Percentiles rank a stretch among this genome's conserved stretches.
Conservation (phyloP, 2,797 vertebrate genomes). For the Enteromius thamalakanensis region DNA sequence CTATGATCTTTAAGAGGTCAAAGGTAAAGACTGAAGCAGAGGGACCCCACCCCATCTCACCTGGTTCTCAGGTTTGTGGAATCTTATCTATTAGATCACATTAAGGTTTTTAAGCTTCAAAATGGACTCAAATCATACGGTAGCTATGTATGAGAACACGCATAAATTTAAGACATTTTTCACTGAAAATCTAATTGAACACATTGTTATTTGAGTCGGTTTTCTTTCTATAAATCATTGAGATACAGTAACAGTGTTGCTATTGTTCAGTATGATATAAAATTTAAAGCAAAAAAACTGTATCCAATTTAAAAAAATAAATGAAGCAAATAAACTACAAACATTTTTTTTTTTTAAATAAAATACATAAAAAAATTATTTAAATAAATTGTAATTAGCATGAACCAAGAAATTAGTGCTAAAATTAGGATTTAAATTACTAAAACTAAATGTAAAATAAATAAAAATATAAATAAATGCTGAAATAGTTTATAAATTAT, state of each 20-base stretch:
- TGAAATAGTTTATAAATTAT: background rate
- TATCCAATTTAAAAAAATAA: background rate
- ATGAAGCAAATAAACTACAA: background rate
- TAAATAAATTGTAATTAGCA: background rate
- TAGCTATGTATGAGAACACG: background rate
- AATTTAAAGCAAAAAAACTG: background rate
- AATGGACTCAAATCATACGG: background rate
- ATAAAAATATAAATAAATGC: background rate
- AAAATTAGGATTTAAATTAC: background rate
- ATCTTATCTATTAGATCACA: background rate
- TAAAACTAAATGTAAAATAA: background rate
- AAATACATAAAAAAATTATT: background rate
- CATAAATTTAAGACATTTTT: background rate
- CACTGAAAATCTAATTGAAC: background rate
- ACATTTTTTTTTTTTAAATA: background rate
- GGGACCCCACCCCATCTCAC: conserved; percentile 81
- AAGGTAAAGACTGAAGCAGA: conserved; percentile 88
- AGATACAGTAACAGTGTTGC: background rate
- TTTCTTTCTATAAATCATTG: background rate
- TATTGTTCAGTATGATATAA: background rate
- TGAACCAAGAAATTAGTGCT: background rate
- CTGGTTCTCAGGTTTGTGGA: conserved; percentile 84
- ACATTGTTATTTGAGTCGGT: background rate
- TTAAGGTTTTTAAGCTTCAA: background rate
- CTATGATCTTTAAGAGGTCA: conserved; percentile 85